Evolutionary conservation across 2,113 vertebrate genomes (phyloP), one percentile per base, ranked within the genome.

Genomic region (Pyrgilauda ruficollis): DNA sequence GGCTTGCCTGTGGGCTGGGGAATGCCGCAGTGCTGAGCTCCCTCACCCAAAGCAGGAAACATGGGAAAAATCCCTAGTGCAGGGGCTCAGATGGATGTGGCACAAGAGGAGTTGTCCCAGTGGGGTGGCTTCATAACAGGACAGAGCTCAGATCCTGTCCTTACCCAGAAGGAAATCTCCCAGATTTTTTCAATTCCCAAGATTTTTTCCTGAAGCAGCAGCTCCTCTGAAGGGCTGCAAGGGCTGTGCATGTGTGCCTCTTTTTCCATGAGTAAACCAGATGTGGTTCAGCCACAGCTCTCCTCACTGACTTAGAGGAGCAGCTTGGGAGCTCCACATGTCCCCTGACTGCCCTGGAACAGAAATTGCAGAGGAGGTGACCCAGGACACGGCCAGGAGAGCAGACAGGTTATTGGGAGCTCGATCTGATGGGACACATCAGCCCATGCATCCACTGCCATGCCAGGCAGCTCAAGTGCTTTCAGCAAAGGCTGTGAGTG

Each of bases 351-450:
- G n/a, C 55, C 56, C 56, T 58, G 50, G 56, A 75, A 56, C 7
- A 87, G 88, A 31, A 77, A 26, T 3, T 52, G 70, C 22, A 22
- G 43, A 35, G 58, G 26, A 78, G 27, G 7, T 27, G 23, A 41
- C 35, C 43, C 2, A 2, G 72, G 44, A 24, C 1, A 4, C 0
- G 0, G n/a, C 22, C 11, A 2, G 44, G 26, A 37, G 20, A 43
- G 28, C 0, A 2, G n/a, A 16, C 0, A 0, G 19, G 7, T 76
- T 56, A 4, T 5, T 35, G 59, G 58, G 63, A 86, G n/a, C 50
- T n/a, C 33, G 4, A 14, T 30, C 52, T 44, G 41, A 21, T 13
- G 15, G 22, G 46, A 52, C 35, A 62, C 18, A 4, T 28, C 31
- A 33, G 35, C 49, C 66, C n/a, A 6, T 3, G 5, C 11, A 30